phyloP scores from a whole-genome alignment of 2,888 invertebrate species.

The Drosophila helvetica region DNA sequence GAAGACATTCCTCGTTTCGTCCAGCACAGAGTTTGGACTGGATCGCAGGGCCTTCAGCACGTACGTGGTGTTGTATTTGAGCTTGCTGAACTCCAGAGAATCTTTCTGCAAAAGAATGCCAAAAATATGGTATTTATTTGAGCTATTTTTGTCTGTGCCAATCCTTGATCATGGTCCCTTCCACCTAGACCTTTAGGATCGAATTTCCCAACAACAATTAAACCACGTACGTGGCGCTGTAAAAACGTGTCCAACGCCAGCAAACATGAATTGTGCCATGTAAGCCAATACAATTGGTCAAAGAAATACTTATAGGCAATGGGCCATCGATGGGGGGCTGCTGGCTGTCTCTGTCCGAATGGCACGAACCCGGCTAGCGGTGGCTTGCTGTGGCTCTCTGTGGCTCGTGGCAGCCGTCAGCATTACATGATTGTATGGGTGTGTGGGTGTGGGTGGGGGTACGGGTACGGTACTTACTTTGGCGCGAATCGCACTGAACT shows the following conservation, averaged over 20 bases:
- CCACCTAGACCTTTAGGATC: slow-evolving; percentile 16
- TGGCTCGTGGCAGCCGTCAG: slow-evolving; percentile 32
- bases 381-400: slow-evolving; percentile 40
- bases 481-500: slow-evolving; percentile 82
- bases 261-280: slow-evolving; percentile 42
- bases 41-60: slow-evolving; percentile 71
- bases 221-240: slow-evolving; percentile 49
- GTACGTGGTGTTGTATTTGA: slow-evolving; percentile 83
- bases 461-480: slow-evolving; percentile 75
- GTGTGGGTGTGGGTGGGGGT: background rate
- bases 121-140: background rate
- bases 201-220: slow-evolving; percentile 23
- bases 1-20: slow-evolving; percentile 58
- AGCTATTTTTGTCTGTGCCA: background rate
- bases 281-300: slow-evolving; percentile 29
- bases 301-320: slow-evolving; percentile 18
- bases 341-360: slow-evolving; percentile 7
- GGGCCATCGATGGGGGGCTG: slow-evolving; percentile 27
- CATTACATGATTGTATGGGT: background rate
- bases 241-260: slow-evolving; percentile 59
- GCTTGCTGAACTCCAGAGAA: slow-evolving; percentile 81
- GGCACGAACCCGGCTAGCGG: slow-evolving; percentile 56
- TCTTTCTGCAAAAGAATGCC: slow-evolving; percentile 77
- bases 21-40: slow-evolving; percentile 55
- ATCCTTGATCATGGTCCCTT: background rate